Percentiles rank a stretch among this genome's conserved stretches.
phyloP scores from a whole-genome alignment of 2,888 invertebrate species.

The Schizaphis graminum region DNA sequence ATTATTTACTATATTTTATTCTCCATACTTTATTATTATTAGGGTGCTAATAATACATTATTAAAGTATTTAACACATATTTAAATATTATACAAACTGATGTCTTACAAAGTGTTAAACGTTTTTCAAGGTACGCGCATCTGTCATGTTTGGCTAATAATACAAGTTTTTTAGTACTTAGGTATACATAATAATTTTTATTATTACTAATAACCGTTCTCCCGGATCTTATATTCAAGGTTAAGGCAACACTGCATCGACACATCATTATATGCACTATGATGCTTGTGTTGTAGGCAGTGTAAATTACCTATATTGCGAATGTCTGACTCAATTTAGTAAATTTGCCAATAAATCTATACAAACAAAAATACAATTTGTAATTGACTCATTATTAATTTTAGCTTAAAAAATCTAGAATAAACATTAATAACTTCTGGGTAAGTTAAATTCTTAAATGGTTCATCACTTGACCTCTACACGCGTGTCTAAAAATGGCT shows the following conservation, averaged over 20 bases:
- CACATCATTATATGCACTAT: not conserved
- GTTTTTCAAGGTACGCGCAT: not conserved
- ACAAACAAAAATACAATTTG: not conserved
- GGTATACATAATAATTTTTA: not conserved
- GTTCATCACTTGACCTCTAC: not conserved
- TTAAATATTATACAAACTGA: not conserved
- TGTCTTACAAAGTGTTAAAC: not conserved
- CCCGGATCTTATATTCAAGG: constrained; percentile 45
- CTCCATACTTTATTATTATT: not conserved
- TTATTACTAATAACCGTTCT: constrained; percentile 6
- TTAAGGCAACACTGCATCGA: not conserved
- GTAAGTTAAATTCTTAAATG: not conserved
- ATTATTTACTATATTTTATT: not conserved
- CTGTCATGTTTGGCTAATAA: not conserved
- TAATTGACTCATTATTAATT: not conserved
- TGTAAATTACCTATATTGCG: not conserved
- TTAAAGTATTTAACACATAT: not conserved
- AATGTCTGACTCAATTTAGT: not conserved
- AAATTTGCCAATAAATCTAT: not conserved
- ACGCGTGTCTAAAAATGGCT: not conserved
- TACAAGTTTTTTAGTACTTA: not conserved
- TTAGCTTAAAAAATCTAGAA: not conserved
- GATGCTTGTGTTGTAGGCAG: not conserved
- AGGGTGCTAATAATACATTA: not conserved
- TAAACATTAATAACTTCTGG: not conserved